These are phyloP conservation scores for Leucophenga varia DNA, from an alignment of 1,140 invertebrate species.

Conservation along the genomic window DNA sequence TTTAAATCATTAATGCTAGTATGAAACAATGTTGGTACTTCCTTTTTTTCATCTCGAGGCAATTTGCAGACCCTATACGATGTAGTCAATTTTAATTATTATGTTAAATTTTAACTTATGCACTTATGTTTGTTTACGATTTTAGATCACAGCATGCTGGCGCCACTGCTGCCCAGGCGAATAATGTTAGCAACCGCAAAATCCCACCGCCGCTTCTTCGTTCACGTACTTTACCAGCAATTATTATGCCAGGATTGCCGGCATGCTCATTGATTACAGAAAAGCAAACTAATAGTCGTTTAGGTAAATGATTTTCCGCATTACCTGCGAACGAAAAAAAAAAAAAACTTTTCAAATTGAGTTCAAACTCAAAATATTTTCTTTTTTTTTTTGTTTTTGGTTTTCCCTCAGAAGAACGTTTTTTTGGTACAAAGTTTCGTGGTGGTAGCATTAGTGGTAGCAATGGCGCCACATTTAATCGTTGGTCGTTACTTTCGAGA, in stretches of 20 bases:
- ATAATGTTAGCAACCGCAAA: conserved; percentile 40
- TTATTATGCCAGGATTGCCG: conserved; percentile 82
- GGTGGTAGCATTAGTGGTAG: conserved; percentile 39
- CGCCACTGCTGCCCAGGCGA: conserved; percentile 64
- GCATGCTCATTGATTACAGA: conserved; percentile 81
- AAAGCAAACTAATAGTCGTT: conserved; percentile 57
- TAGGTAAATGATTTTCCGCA: conserved; percentile 51
- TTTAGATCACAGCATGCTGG: conserved; percentile 52
- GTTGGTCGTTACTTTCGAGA: conserved; percentile 42
- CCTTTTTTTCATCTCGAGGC: too few relatives aligned
- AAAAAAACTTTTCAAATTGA: conserved; percentile 21
- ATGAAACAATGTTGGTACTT: too few relatives aligned
- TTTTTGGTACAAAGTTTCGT: conserved; percentile 40
- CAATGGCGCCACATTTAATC: conserved; percentile 19
- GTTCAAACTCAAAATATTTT: conserved; percentile 16
- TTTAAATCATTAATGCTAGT: too few relatives aligned
- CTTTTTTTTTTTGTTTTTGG: conserved; percentile 4
- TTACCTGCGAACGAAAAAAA: too few relatives aligned
- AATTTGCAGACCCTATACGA: not conserved
- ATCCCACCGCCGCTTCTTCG: conserved; percentile 74
- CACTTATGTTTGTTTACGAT: too few relatives aligned
- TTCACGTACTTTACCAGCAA: conserved; percentile 83
- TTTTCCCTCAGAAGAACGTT: conserved; percentile 33
- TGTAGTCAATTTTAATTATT: too few relatives aligned
- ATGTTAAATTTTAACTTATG: too few relatives aligned